Evolutionary conservation across 2,888 invertebrate species (phyloP), one percentile per base, ranked within the genome.

Genomic region (Laspeyria flexula): DNA sequence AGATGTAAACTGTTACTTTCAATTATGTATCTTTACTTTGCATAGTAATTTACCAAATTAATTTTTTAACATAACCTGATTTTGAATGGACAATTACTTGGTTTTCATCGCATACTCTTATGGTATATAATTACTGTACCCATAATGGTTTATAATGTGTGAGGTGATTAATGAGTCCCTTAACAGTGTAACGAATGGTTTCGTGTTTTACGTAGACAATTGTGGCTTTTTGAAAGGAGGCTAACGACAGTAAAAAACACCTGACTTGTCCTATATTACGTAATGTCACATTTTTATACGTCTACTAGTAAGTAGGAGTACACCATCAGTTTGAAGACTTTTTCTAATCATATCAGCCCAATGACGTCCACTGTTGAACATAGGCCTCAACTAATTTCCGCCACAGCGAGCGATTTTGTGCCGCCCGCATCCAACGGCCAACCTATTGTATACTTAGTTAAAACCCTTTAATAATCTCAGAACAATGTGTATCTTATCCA

Each of bases 131-230:
- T 30, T 45, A 43, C 21, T 25, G 43, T 43, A 38, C 11, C 6
- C 23, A 18, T 55, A 49, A 63, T 54, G 47, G 12, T 27, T 12
- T 41, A 23, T 40, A 53, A 46, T 39, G 33, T 50, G 10, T 31
- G 25, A 25, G 12, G 23, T 38, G 35, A 49, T 49, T 47, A 45
- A 49, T 47, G 27, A 11, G 25, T 25, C 15, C 11, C 41, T 12
- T 15, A 27, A 34, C 11, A 40, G 30, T 45, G n/a, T n/a, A n/a
- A n/a, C 34, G 6, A 48, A 49, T 31, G 15, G 3, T 25, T 34
- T 47, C 47, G 31, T 45, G 40, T 55, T 44, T n/a, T 23, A 34
- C 18, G 12, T 31, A 50, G 33, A 12, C 11, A 42, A 43, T 42
- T 37, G 18, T 13, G 29, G n/a, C 12, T 37, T 37, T 43, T 42